Evolutionary conservation across 1,140 invertebrate genomes (phyloP).

Genomic region (Panagrolaimus sp.): DNA sequence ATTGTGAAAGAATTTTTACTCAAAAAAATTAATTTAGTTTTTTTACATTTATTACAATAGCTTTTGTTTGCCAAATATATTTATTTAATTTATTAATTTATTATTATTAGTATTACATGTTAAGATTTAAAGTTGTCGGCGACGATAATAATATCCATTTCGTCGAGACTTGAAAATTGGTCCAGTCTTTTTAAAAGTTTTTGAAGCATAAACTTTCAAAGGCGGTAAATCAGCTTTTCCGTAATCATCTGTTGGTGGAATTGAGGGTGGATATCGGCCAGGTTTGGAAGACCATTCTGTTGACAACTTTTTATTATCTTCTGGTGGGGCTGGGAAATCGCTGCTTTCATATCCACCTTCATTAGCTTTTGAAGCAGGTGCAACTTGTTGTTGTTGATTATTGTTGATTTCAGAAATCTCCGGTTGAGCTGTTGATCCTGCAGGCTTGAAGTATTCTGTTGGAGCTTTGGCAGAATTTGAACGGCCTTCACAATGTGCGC

Average conservation of each 20-base stretch:
- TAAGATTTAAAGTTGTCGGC: neutral
- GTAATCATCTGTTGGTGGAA: neutral
- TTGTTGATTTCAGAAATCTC: neutral
- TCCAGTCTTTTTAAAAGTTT: neutral
- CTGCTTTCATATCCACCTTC: neutral
- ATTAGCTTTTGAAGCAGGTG: neutral
- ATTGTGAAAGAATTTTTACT: no score
- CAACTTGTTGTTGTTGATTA: neutral
- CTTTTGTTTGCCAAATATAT: no score
- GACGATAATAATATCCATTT: neutral
- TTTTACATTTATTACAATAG: no score
- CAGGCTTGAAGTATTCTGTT: conserved; percentile 11
- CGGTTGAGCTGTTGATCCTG: neutral
- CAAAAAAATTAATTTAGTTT: no score
- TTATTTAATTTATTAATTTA: no score
- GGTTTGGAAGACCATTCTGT: no score
- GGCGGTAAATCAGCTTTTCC: neutral
- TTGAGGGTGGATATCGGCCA: no score
- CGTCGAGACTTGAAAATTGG: neutral
- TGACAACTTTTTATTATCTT: no score
- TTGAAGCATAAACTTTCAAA: conserved; percentile 6
- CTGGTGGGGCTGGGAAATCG: no score
- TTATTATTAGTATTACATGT: no score
- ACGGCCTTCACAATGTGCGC: neutral
- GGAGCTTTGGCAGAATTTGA: neutral